Base-by-base conservation (phyloP, 2,797 vertebrate species). In the Galaxias olidus region DNA sequence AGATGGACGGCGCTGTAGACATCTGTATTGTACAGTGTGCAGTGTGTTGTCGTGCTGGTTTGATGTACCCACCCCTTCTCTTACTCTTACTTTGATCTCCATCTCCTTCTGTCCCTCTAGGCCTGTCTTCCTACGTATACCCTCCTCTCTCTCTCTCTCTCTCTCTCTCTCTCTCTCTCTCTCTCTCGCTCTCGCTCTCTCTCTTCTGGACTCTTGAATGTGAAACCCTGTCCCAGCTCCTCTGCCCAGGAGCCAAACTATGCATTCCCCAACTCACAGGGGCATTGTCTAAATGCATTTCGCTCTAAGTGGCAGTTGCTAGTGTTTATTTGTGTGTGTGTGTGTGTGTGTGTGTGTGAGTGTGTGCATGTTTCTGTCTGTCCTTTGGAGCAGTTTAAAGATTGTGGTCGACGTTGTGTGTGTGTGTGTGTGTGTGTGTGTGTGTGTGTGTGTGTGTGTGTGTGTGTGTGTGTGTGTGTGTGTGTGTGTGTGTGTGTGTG, bases 401-500 rank as follows among this genome's bases (percentile, higher is more conserved):
- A n/a, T n/a, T 45, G 65, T 60, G 57, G 18, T 66, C 41, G 52
- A 48, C 12, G 17, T n/a, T 47, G 43, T 56, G 7, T 65, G 52
- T 71, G 18, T 49, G 59, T n/a, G 20, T 66, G 47, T 65, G 45
- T 49, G n/a, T 52, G 20, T 30, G 48, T 67, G 50, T 52, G 47
- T 50, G 20, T 30, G 15, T 11, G 18, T 47, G 13, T 61, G 10
- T 61, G 19, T 49, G 12, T 50, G 47, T 52, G 48, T 18, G 14
- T 62, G 48, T 62, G 48, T 52, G 43, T 68, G 41, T 64, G 42
- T n/a, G 51, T 8, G 17, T 40, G 48, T 44, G 56, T 60, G 47
- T 59, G 15, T 66, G 56, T 59, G 56, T 66, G 41, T 45, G 45
- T 65, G 30, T 66, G 56, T 50, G 81, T 69, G 78, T 80, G 74